Percentiles rank a stretch among this genome's conserved stretches.
phyloP scores from a whole-genome alignment of 1,140 invertebrate genomes.

The Drosophila nasuta region DNA sequence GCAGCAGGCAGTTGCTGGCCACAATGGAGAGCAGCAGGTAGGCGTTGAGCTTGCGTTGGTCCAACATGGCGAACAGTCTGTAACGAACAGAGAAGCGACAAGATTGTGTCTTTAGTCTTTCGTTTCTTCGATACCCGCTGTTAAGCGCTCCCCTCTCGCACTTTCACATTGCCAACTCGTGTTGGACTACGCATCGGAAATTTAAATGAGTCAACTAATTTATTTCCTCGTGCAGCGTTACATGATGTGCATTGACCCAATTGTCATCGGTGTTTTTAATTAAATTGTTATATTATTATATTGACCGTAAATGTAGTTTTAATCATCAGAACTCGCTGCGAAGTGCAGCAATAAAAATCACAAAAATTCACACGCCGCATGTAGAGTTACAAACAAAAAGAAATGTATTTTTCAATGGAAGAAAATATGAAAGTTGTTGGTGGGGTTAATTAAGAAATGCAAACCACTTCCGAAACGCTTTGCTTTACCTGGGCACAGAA shows the following conservation, averaged over 20 bases:
- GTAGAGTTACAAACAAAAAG: neutral
- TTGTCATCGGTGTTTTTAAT: slow-evolving; percentile 1
- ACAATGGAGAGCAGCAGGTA: slow-evolving; percentile 85
- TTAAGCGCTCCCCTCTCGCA: neutral
- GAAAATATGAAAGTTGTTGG: slow-evolving; percentile 70
- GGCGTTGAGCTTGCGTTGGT: slow-evolving; percentile 84
- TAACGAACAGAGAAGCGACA: slow-evolving; percentile 32
- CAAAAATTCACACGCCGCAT: slow-evolving; percentile 23
- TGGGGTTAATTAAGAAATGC: slow-evolving; percentile 58
- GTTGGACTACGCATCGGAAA: slow-evolving; percentile 50
- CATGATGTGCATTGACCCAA: slow-evolving; percentile 55
- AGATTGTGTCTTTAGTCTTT: slow-evolving; percentile 58
- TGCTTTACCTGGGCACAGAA: slow-evolving; percentile 38
- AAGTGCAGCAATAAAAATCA: neutral
- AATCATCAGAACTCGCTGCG: neutral
- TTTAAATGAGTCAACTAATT: slow-evolving; percentile 34
- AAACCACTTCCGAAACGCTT: slow-evolving; percentile 67
- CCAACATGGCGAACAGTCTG: slow-evolving; percentile 79
- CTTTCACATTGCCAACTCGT: slow-evolving; percentile 60
- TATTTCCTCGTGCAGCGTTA: slow-evolving; percentile 28
- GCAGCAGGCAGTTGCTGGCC: slow-evolving; percentile 85
- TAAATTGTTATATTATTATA: neutral
- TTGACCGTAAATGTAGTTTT: neutral
- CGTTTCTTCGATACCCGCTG: slow-evolving; percentile 18
- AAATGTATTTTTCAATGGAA: slow-evolving; percentile 32